These are phyloP conservation scores for Petrocephalus microphthalmus DNA, from an alignment of 2,113 vertebrate species.

Conservation along the genomic window DNA sequence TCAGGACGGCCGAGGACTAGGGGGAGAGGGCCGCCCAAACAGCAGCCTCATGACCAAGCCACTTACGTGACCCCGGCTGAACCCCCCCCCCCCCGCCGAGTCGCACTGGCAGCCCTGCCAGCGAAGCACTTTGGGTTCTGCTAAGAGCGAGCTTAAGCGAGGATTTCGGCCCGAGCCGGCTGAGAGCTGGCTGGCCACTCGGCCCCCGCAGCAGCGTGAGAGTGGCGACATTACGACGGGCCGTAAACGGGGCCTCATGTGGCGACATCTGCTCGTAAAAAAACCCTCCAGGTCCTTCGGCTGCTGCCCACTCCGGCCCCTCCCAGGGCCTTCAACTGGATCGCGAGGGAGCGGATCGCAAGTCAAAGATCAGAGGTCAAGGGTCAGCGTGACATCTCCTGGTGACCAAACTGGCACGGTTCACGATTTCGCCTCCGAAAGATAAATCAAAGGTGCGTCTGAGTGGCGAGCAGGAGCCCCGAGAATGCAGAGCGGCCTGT, in stretches of 20 bases:
- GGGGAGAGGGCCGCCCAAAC: not conserved
- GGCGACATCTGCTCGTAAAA: slow-evolving; percentile 55
- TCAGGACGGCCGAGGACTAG: not conserved
- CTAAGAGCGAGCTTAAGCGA: not conserved
- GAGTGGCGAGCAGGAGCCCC: not conserved
- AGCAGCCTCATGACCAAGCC: not conserved
- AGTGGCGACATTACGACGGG: slow-evolving; percentile 58
- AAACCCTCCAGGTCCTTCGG: slow-evolving; percentile 14
- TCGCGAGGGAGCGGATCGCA: too few relatives aligned
- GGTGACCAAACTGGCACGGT: not conserved
- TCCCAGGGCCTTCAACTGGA: not conserved
- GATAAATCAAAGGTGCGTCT: not conserved
- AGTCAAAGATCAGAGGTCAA: not conserved
- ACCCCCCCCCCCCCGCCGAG: not conserved
- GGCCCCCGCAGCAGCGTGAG: slow-evolving; percentile 15
- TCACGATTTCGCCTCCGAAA: not conserved
- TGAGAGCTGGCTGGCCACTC: not conserved
- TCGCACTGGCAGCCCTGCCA: slow-evolving; percentile 13
- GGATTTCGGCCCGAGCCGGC: not conserved
- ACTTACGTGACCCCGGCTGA: not conserved
- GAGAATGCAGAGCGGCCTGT: not conserved
- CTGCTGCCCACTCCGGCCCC: not conserved
- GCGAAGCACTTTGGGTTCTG: not conserved
- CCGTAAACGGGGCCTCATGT: slow-evolving; percentile 54
- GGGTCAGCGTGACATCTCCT: not conserved